Evolutionary conservation across 2,797 vertebrate species (phyloP).

Genomic region (Pseudocheirus occidentalis): DNA sequence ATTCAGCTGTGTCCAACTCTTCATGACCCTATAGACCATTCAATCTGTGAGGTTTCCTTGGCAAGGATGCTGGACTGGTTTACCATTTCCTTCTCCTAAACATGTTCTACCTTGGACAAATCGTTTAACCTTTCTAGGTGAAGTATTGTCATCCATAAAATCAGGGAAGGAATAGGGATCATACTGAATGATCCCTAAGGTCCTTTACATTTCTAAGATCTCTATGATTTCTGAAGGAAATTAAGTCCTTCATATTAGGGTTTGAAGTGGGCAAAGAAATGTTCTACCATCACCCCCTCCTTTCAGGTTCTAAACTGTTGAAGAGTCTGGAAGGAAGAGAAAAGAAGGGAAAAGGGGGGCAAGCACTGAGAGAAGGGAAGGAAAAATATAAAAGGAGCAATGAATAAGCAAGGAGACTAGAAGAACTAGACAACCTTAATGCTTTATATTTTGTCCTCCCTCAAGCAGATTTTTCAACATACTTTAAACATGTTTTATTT

Average conservation of each 20-base stretch:
- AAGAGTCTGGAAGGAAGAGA: not conserved
- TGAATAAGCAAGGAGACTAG: not conserved
- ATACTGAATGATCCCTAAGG: not conserved
- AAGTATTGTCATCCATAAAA: not conserved
- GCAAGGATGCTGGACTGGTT: not conserved
- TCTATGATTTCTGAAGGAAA: not conserved
- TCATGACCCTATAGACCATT: not conserved
- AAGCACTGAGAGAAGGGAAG: not conserved
- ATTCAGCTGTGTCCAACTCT: not conserved
- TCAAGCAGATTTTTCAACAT: not conserved
- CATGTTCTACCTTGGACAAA: not conserved
- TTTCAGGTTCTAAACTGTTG: not conserved
- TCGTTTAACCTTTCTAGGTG: not conserved
- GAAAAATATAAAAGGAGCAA: not conserved
- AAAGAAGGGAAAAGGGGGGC: not conserved
- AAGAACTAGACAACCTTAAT: not conserved
- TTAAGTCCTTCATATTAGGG: not conserved
- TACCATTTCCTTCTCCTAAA: not conserved
- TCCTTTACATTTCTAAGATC: not conserved
- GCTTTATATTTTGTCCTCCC: not conserved
- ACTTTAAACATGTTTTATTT: not conserved
- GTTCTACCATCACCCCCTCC: not conserved
- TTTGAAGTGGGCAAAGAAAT: not conserved
- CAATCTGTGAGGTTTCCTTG: not conserved
- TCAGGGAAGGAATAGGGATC: not conserved